Evolutionary conservation across 1,140 invertebrate species (phyloP).

Genomic region (Aculops lycopersici): DNA sequence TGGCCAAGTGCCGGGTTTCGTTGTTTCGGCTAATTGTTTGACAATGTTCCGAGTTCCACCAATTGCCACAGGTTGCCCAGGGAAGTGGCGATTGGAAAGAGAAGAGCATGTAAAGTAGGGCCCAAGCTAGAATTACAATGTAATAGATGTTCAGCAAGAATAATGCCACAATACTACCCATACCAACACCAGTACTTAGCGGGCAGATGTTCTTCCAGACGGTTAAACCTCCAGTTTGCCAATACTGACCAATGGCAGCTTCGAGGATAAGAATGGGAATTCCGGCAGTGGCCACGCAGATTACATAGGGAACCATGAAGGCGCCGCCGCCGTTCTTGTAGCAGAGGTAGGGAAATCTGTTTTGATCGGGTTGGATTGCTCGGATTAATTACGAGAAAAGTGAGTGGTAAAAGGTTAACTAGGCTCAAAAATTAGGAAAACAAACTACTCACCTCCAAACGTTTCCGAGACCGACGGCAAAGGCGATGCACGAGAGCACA

Average conservation of each 20-base stretch:
- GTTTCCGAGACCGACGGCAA: conserved; percentile 13
- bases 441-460: conserved; percentile 8
- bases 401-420: too few relatives aligned
- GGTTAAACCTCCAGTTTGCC: conserved; percentile 35
- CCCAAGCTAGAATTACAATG: conserved; percentile 24
- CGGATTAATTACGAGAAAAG: too few relatives aligned
- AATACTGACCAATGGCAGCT: conserved; percentile 38
- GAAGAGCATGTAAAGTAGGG: conserved; percentile 19
- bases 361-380: too few relatives aligned
- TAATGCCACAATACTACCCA: conserved; percentile 17
- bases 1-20: not conserved
- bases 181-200: conserved; percentile 29
- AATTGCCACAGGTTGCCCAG: conserved; percentile 11
- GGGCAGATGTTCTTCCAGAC: conserved; percentile 38
- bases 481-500: conserved; percentile 14
- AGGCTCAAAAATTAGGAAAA: too few relatives aligned
- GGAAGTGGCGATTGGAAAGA: conserved; percentile 14
- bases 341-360: conserved; percentile 32
- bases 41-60: conserved; percentile 9
- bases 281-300: conserved; percentile 26
- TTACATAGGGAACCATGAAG: conserved; percentile 33
- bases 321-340: conserved; percentile 41
- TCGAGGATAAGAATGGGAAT: conserved; percentile 39
- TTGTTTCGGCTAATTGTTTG: not conserved
- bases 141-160: conserved; percentile 26